Percentiles rank a stretch among this genome's conserved stretches.
Conservation (phyloP, 2,888 invertebrate genomes). For the Acleris emargana region DNA sequence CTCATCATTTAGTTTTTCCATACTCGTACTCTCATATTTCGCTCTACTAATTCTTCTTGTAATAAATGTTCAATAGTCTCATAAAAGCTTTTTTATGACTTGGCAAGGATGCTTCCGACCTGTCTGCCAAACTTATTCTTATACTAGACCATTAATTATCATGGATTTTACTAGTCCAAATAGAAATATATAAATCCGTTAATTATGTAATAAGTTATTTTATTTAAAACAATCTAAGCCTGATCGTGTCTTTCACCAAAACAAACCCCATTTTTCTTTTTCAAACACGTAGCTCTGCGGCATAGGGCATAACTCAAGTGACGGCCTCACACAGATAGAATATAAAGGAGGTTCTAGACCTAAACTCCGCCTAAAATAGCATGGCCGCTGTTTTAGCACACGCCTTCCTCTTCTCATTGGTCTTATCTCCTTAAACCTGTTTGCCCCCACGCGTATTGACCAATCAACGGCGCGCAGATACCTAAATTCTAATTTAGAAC, state of each 20-base stretch:
- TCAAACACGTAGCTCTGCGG: conserved; percentile 69
- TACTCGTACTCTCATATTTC: not conserved
- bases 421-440: conserved; percentile 62
- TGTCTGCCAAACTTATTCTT: conserved; percentile 12
- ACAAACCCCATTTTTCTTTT: conserved; percentile 29
- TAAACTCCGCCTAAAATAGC: conserved; percentile 75
- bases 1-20: not conserved
- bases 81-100: conserved; percentile 45
- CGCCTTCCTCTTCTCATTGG: conserved; percentile 67
- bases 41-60: conserved; percentile 5
- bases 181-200: conserved; percentile 17
- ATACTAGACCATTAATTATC: conserved; percentile 11
- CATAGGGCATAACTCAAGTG: conserved; percentile 80
- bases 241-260: conserved; percentile 33
- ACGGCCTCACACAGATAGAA: conserved; percentile 75
- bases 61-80: conserved; percentile 44
- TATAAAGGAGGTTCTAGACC: conserved; percentile 77
- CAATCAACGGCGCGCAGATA: conserved; percentile 68
- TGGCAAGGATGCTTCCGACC: not conserved
- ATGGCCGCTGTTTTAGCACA: conserved; percentile 70
- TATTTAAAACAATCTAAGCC: conserved; percentile 26
- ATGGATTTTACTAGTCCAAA: conserved; percentile 18
- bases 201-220: conserved; percentile 19
- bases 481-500: conserved; percentile 68
- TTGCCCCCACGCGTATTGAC: conserved; percentile 61